Evolutionary conservation across 2,797 vertebrate species (phyloP), one percentile per base, ranked within the genome.

Genomic region (Hapalemur alaotrensis): DNA sequence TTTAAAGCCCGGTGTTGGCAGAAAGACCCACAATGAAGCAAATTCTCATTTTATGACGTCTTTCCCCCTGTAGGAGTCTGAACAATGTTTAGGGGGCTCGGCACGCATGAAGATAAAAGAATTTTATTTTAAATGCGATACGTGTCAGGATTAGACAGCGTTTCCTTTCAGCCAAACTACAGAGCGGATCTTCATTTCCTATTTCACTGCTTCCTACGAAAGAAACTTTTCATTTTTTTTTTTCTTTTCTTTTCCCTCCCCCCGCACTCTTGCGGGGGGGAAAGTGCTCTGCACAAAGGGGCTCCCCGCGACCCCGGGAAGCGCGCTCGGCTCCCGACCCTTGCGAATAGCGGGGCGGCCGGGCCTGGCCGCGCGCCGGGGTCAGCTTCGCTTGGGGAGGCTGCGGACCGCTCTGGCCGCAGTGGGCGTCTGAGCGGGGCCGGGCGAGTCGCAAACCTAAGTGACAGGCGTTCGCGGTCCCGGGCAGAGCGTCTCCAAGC

Each of bases 81-180:
- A 73, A 75, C 88, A 70, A 23, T 43, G 92, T 97, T 86, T 91
- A 54, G 80, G 84, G 90, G 92, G 43, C 80, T 95, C 32, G 32
- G 88, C 72, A 54, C 50, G 86, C 94, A 41, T 0, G 72, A 12
- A 90, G 84, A 95, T 63, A 78, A 92, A 85, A 93, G 89, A 90
- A 85, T 95, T 97, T 96, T 92, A 61, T 93, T 97, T 85, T 84
- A 73, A 96, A 81, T 82, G 94, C 48, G 75, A 12, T 92, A 32
- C 91, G 3, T 65, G 95, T 89, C 88, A 65, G 93, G 93, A 76
- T 93, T 57, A 95, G 90, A 93, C 75, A 76, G 70, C 81, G 28
- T 80, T 86, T 67, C 85, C 83, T 89, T 91, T 84, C 91, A 69
- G 92, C 81, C 5, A 1, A n/a, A 46, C 94, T 80, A 43, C 89